phyloP scores from a whole-genome alignment of 1,140 invertebrate species.

The Hydropsyche tenuis region DNA sequence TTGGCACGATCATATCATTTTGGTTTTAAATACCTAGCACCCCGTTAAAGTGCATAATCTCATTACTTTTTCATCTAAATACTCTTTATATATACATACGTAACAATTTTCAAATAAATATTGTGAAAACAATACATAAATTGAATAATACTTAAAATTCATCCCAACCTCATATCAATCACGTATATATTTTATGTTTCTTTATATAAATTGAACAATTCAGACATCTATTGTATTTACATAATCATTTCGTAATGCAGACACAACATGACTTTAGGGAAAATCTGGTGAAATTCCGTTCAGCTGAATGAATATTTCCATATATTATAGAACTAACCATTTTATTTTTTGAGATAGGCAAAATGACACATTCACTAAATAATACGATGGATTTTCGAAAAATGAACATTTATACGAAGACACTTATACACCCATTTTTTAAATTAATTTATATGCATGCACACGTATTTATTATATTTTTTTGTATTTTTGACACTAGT shows the following conservation, averaged over 20 bases:
- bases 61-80: conserved; percentile 9
- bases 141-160: not conserved
- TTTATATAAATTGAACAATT: not conserved
- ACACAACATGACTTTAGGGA: not conserved
- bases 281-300: too few species aligned
- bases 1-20: conserved; percentile 24
- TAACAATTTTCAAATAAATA: conserved; percentile 1
- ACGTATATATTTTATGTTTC: not conserved
- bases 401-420: too few species aligned
- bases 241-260: not conserved
- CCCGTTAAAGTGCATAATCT: conserved; percentile 6
- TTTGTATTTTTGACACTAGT: too few species aligned
- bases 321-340: too few species aligned
- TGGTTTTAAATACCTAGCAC: not conserved
- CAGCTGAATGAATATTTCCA: too few species aligned
- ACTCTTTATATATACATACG: conserved; percentile 3
- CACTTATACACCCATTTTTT: too few species aligned
- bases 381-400: too few species aligned
- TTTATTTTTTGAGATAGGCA: too few species aligned
- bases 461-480: too few species aligned
- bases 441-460: too few species aligned
- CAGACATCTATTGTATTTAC: conserved; percentile 18
- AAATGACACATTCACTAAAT: too few species aligned
- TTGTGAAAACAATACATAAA: not conserved
- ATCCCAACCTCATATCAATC: not conserved